Evolutionary conservation across 2,888 invertebrate species (phyloP).

Genomic region (Dimorphilus gyrociliatus): DNA sequence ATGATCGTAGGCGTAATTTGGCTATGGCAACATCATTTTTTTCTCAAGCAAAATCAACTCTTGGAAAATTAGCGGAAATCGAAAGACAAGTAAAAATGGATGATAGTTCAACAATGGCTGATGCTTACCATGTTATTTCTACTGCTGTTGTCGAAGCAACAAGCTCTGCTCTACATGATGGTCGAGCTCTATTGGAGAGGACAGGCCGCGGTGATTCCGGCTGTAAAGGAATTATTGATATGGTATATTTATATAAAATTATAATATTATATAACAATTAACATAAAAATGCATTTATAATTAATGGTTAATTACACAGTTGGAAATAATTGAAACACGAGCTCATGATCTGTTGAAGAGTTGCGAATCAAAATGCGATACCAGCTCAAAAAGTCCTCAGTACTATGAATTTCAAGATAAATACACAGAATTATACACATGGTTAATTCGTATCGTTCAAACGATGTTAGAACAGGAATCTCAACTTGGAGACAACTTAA

Average conservation of each 20-base stretch:
- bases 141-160: slow-evolving; percentile 50
- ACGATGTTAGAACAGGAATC: slow-evolving; percentile 54
- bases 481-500: slow-evolving; percentile 49
- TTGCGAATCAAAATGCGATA: too few relatives aligned
- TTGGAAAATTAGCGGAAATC: neutral
- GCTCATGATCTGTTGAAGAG: too few relatives aligned
- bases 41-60: slow-evolving; percentile 44
- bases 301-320: too few relatives aligned
- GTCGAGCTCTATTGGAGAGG: slow-evolving; percentile 53
- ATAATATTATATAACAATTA: neutral
- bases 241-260: slow-evolving; percentile 17
- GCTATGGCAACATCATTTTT: slow-evolving; percentile 55
- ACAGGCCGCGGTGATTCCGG: slow-evolving; percentile 48
- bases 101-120: neutral
- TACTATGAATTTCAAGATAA: too few relatives aligned
- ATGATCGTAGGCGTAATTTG: slow-evolving; percentile 51
- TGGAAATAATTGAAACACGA: too few relatives aligned
- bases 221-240: slow-evolving; percentile 42
- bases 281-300: neutral
- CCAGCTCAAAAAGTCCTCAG: too few relatives aligned
- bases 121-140: slow-evolving; percentile 20
- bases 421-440: slow-evolving; percentile 53
- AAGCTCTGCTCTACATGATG: slow-evolving; percentile 51
- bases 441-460: slow-evolving; percentile 56
- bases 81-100: neutral